phyloP scores from a whole-genome alignment of 2,888 invertebrate genomes.

The Macaria liturata region DNA sequence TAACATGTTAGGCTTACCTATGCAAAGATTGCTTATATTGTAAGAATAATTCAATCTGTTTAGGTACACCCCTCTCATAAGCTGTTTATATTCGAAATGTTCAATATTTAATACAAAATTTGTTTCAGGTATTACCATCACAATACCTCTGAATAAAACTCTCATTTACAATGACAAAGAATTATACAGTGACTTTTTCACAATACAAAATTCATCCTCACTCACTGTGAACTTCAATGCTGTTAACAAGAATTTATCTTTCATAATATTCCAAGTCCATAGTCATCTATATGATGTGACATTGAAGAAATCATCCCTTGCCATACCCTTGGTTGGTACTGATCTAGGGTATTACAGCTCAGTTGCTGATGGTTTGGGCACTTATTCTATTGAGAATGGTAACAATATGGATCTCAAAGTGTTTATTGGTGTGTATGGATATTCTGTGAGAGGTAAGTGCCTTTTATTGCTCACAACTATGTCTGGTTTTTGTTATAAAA shows the following conservation, averaged over 20 bases:
- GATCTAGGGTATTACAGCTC: slow-evolving; percentile 83
- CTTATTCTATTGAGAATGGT: slow-evolving; percentile 76
- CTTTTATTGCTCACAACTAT: too few species aligned
- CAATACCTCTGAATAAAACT: slow-evolving; percentile 58
- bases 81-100: too few species aligned
- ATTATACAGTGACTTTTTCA: slow-evolving; percentile 53
- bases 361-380: slow-evolving; percentile 44
- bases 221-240: slow-evolving; percentile 66
- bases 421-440: slow-evolving; percentile 80
- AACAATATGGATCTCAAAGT: slow-evolving; percentile 49
- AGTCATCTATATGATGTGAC: slow-evolving; percentile 82
- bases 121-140: slow-evolving; percentile 57
- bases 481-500: too few species aligned
- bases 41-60: too few species aligned
- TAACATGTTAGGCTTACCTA: too few species aligned
- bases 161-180: slow-evolving; percentile 52
- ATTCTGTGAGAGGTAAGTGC: slow-evolving; percentile 70
- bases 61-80: too few species aligned
- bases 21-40: too few species aligned
- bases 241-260: slow-evolving; percentile 72
- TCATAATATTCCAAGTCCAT: slow-evolving; percentile 86
- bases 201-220: slow-evolving; percentile 49
- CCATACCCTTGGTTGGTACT: slow-evolving; percentile 76
- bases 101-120: too few species aligned
- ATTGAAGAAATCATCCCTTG: slow-evolving; percentile 67